Evolutionary conservation across 2,888 invertebrate species (phyloP), one percentile per base, ranked within the genome.

Genomic region (Girardia tigrina): DNA sequence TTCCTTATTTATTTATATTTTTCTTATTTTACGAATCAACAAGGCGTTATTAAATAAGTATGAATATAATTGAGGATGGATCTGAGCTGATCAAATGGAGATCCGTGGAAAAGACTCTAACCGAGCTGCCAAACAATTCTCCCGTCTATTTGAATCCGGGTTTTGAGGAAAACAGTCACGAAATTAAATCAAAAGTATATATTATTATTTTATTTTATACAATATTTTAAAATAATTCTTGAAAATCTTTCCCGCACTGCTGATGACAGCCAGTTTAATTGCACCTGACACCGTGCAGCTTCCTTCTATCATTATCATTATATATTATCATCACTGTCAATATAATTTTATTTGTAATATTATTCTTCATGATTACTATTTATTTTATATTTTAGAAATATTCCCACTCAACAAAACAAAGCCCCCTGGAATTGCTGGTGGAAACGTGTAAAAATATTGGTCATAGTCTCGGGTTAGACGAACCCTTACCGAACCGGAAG

Each of bases 381-480:
- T n/a, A n/a, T n/a, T n/a, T n/a, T n/a, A n/a, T n/a, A n/a, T n/a
- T n/a, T 56, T 16, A 56, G 56, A 56, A 56, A 56, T 56, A 8
- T 16, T 6, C 56, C 56, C n/a, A 23, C 23, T 16, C 56, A 56
- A 56, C n/a, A 8, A 56, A 56, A 56, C 56, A 56, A 56, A 56
- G 56, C n/a, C 56, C 56, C n/a, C 23, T 56, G n/a, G 56, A 56
- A 23, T 56, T 56, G n/a, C n/a, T 56, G n/a, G 56, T 56, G 4
- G 56, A 56, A 56, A 56, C 56, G 4, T 56, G 56, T n/a, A 56
- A 56, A 56, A 56, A 56, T 56, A 56, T 56, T 56, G 56, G 56
- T n/a, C 56, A 56, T 2, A 56, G 56, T 16, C 23, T 56, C 6
- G 56, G 56, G n/a, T n/a, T 56, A 2, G 56, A 56, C 23, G 56